A percentile compares a stretch with the other conserved stretches of the same genome.
Conservation (phyloP, 2,113 vertebrate genomes). For the Leptobrachium ailaonicum region DNA sequence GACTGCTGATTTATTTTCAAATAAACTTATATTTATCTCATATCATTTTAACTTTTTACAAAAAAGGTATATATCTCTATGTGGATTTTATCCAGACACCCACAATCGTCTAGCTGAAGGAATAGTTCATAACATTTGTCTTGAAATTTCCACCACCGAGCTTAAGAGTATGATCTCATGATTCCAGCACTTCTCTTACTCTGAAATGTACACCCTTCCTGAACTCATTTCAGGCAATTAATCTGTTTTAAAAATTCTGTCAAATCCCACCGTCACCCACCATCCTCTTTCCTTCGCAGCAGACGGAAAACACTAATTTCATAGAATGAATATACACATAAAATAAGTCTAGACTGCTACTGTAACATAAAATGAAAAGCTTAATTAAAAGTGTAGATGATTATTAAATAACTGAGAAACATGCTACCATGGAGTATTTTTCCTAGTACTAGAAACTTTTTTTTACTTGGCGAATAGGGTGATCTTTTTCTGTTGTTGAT, state of each 20-base stretch:
- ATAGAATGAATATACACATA: background rate
- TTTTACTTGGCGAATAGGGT: no score
- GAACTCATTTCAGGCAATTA: background rate
- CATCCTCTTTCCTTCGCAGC: background rate
- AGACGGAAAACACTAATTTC: conserved; percentile 3
- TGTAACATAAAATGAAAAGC: conserved; percentile 1
- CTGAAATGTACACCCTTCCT: conserved; percentile 1
- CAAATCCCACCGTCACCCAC: background rate
- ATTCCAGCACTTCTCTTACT: background rate
- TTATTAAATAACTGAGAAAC: background rate
- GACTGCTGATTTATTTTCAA: background rate
- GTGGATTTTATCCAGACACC: background rate
- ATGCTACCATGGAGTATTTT: background rate
- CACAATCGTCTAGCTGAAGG: background rate
- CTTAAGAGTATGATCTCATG: background rate
- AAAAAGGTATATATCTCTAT: background rate
- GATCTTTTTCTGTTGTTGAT: background rate
- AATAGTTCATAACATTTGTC: conserved; percentile 1
- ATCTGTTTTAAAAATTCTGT: background rate
- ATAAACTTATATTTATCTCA: background rate
- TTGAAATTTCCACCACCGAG: background rate
- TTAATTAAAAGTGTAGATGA: background rate
- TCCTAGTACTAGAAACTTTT: no score
- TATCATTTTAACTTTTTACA: background rate
- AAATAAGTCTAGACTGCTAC: background rate